phyloP scores from a whole-genome alignment of 2,888 invertebrate genomes.

The Heliconius erato region DNA sequence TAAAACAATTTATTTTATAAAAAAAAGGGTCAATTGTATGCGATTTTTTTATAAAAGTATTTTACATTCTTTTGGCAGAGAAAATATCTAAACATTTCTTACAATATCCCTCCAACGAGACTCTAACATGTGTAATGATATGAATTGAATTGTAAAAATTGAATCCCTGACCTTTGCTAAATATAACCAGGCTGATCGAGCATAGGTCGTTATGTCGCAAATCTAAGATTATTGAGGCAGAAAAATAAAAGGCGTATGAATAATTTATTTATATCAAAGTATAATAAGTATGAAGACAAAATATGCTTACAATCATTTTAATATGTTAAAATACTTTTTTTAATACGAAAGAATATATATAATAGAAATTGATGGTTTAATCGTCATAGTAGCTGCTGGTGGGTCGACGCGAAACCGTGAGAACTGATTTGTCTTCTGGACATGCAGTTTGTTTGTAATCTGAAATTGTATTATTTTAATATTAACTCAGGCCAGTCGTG shows the following conservation, averaged over 20 bases:
- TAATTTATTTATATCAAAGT: not conserved
- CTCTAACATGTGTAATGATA: not conserved
- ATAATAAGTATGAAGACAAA: not conserved
- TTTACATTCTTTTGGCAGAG: too few relatives aligned
- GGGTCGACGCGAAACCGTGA: slow-evolving; percentile 77
- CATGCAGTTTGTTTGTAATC: slow-evolving; percentile 80
- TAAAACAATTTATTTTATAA: too few relatives aligned
- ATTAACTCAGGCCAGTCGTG: too few relatives aligned
- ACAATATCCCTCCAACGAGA: too few relatives aligned
- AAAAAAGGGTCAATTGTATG: too few relatives aligned
- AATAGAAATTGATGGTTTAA: slow-evolving; percentile 51
- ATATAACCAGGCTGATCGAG: slow-evolving; percentile 2
- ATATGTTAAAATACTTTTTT: not conserved
- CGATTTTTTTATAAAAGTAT: too few relatives aligned
- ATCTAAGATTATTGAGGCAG: not conserved
- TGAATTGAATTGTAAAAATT: slow-evolving; percentile 4
- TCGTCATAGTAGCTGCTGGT: slow-evolving; percentile 78
- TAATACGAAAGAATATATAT: not conserved
- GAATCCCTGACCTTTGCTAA: slow-evolving; percentile 16
- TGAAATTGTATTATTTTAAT: slow-evolving; percentile 59
- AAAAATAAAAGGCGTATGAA: not conserved
- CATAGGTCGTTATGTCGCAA: not conserved
- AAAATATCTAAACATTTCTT: too few relatives aligned
- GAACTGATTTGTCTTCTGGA: slow-evolving; percentile 75
- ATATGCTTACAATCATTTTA: not conserved